Evolutionary conservation across 1,140 invertebrate species (phyloP).

Genomic region (Bombus confusus): DNA sequence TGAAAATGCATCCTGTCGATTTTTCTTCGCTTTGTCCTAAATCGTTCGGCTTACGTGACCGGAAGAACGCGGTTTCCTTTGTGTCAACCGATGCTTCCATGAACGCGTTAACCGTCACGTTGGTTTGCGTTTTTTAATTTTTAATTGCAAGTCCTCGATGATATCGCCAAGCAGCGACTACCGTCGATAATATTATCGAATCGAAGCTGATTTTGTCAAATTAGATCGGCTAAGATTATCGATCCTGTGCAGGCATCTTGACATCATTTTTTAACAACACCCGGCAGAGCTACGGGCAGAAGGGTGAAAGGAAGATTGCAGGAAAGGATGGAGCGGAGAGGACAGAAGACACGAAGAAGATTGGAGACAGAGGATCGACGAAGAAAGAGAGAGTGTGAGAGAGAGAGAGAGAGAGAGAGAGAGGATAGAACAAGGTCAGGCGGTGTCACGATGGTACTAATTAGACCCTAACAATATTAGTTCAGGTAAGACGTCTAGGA

Average conservation of each 20-base stretch:
- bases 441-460: constrained; percentile 68
- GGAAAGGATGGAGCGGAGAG: constrained; percentile 10
- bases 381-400: constrained; percentile 6
- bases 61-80: too few species aligned
- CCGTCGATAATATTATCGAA: too few species aligned
- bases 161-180: too few species aligned
- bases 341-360: background rate
- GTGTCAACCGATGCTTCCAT: background rate
- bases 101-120: background rate
- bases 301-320: background rate
- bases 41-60: background rate
- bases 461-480: constrained; percentile 76
- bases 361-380: background rate
- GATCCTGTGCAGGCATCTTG: too few species aligned
- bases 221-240: too few species aligned
- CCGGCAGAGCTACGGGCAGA: background rate
- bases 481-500: constrained; percentile 68
- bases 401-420: constrained; percentile 31
- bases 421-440: constrained; percentile 37
- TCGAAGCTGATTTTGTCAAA: too few species aligned
- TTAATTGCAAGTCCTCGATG: background rate
- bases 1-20: background rate
- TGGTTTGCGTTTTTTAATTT: background rate
- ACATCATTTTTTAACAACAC: background rate
- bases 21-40: background rate